Base-by-base conservation (phyloP, 2,113 vertebrate species). In the Oreochromis spilurus region DNA sequence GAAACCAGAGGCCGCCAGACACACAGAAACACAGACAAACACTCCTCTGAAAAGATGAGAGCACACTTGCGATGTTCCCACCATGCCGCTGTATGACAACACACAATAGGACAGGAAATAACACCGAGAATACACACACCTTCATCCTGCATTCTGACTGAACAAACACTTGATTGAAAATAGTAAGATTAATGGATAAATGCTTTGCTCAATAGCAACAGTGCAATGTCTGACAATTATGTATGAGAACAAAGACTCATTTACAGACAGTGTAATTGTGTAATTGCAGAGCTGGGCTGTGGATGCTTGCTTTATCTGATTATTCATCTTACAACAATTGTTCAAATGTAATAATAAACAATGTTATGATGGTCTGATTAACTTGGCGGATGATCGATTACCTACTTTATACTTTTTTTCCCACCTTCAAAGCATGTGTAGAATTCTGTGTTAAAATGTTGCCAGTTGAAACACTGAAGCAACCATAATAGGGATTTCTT, bases 91-190 rank as follows among this genome's bases (percentile, higher is more conserved):
- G 87, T 78, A 53, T 85, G 93, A 90, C 87, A 89, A 82, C 92
- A 90, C 85, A 95, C 92, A 94, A 94, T 87, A 24, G 88, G 14
- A 86, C 90, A 92, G 93, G 94, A 95, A 94, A 87, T 89, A 86
- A 87, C 88, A 86, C 45, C 36, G 81, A 88, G 84, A 88, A 89
- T 4, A 92, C 87, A 91, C 93, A 93, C 91, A 86, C 93, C 95
- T 94, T 93, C 92, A 83, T 88, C 88, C 92, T 87, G 87, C 31
- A 82, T 79, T 86, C 83, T 70, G 91, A 89, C 93, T 93, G 84
- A 83, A 88, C 91, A 94, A 94, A 93, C 87, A 86, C 38, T 50
- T 19, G 31, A 89, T 57, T 82, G 88, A 93, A 82, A 87, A 90
- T 21, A 34, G 50, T 65, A 26, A 88, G 89, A 95, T 91, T 92